Base-by-base conservation (phyloP, 2,888 invertebrate genomes). In the Drosophila vallismaia region DNA sequence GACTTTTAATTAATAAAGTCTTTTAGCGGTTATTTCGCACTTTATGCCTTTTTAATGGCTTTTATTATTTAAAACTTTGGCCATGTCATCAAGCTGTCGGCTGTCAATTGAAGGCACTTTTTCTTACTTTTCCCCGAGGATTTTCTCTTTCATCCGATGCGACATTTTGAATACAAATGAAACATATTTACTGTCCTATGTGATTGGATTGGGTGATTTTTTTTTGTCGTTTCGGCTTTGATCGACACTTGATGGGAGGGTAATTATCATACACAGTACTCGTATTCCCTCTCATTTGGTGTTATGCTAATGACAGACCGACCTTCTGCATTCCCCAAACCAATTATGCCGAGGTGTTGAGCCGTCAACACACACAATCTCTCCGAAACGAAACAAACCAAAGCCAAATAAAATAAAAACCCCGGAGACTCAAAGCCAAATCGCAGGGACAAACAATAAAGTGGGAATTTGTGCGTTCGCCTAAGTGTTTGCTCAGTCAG, bases 241-340 rank as follows among this genome's bases (percentile, higher is more conserved):
- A 38, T 31, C 14, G 44, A 26, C 26, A 36, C 24, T 31, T 40
- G 33, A 42, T 72, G 72, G 63, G 63, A 49, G 54, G 45, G 62
- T 76, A 71, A 80, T 71, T 54, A 67, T 40, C 40, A 42, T 14
- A 31, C 31, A 49, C 8, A 8, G 12, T 29, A 48, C n/a, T 6
- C 48, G 12, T 29, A 48, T 19, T 6, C 48, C 19, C 8, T 5
- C 10, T 19, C 51, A 64, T 60, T 67, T 33, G 45, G 26, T 24
- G 66, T 71, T 80, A 80, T 80, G 74, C 55, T 81, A 80, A 83
- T 71, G 73, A 63, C 45, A 46, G 69, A 33, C 64, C 64, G 69
- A 33, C 64, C 64, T 44, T 29, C 38, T 14, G 42, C 49, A 48
- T 24, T 28, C 33, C 56, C 57, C 66, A 10, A 36, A 36, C 57